Evolutionary conservation across 2,797 vertebrate genomes (phyloP).

Genomic region (Tokudaia muenninki): DNA sequence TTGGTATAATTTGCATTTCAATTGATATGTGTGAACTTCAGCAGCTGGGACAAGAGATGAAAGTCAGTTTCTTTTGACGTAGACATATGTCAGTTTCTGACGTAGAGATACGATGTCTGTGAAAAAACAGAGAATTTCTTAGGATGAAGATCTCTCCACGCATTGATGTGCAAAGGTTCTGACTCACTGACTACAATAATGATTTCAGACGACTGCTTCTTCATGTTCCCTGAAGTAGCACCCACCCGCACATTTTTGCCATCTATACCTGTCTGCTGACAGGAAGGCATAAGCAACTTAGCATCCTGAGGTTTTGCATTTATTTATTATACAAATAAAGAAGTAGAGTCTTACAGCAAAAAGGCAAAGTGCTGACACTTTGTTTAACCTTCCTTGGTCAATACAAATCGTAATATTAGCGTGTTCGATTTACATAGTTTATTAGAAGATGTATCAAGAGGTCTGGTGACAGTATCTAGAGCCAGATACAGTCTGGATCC

Average conservation of each 20-base stretch:
- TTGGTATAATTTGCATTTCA: slow-evolving; percentile 46
- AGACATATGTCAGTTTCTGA: neutral
- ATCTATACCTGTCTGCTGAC: slow-evolving; percentile 15
- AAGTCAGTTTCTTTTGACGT: neutral
- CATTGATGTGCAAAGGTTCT: slow-evolving; percentile 50
- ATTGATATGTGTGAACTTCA: neutral
- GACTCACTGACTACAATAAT: slow-evolving; percentile 45
- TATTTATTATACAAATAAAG: slow-evolving; percentile 15
- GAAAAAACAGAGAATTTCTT: slow-evolving; percentile 49
- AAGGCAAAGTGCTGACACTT: neutral
- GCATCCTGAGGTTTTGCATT: slow-evolving; percentile 47
- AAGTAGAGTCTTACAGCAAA: slow-evolving; percentile 32
- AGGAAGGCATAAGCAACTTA: slow-evolving; percentile 60
- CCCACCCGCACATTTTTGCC: slow-evolving; percentile 12
- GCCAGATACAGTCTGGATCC: neutral
- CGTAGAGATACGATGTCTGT: neutral
- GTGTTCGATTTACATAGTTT: neutral
- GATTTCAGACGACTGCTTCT: slow-evolving; percentile 56
- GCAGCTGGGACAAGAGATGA: slow-evolving; percentile 24
- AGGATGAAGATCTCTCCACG: neutral
- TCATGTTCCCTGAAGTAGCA: neutral
- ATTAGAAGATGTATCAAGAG: neutral
- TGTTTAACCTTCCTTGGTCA: neutral
- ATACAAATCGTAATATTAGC: slow-evolving; percentile 31
- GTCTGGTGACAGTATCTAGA: neutral